Evolutionary conservation across 2,797 vertebrate genomes (phyloP).

Genomic region (Gymnocypris eckloni): DNA sequence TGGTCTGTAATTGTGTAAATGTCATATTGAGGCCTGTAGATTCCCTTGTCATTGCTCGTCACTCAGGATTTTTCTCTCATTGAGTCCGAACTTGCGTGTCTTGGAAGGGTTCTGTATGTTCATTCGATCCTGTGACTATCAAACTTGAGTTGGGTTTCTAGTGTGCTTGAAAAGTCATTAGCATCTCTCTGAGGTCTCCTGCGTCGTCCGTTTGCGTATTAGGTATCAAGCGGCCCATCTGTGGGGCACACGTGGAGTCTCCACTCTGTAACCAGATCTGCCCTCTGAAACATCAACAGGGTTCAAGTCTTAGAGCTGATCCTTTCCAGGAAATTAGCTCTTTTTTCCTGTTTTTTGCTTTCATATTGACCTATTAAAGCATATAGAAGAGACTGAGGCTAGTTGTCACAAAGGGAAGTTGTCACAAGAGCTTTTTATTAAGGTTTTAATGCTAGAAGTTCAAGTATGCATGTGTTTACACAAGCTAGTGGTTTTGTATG

Average conservation of each 20-base stretch:
- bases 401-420: neutral
- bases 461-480: neutral
- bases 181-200: slow-evolving; percentile 68
- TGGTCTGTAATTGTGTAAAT: neutral
- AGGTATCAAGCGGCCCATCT: slow-evolving; percentile 77
- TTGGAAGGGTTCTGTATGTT: slow-evolving; percentile 16
- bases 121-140: neutral
- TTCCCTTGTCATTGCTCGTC: neutral
- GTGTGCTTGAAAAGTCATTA: slow-evolving; percentile 73
- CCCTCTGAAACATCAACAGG: slow-evolving; percentile 36
- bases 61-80: neutral
- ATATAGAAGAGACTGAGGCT: neutral
- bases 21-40: slow-evolving; percentile 5
- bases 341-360: neutral
- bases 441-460: neutral
- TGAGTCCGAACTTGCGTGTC: neutral
- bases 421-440: neutral
- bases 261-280: slow-evolving; percentile 35
- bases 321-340: slow-evolving; percentile 11
- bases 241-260: slow-evolving; percentile 56
- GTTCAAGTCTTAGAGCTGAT: slow-evolving; percentile 1
- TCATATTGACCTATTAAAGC: neutral
- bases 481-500: neutral
- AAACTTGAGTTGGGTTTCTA: slow-evolving; percentile 70
- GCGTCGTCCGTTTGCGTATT: slow-evolving; percentile 74